Percentiles rank a stretch among this genome's conserved stretches.
Conservation (phyloP, 1,140 invertebrate genomes). For the Neelides sp. region DNA sequence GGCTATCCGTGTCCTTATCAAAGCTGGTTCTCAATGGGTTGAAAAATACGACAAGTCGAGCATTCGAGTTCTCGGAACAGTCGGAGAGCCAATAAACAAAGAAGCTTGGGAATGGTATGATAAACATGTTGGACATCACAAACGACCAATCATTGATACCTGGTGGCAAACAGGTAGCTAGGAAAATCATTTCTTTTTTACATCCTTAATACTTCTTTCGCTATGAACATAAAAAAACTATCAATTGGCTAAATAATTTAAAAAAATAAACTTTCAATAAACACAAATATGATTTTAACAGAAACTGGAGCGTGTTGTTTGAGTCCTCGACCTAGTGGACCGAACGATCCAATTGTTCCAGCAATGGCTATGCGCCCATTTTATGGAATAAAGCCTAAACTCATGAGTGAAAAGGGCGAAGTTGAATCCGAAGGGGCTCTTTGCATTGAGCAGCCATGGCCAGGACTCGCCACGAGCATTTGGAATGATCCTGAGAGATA, state of each 20-base stretch:
- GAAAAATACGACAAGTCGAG: constrained; percentile 39
- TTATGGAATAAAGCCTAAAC: constrained; percentile 26
- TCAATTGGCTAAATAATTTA: too few species aligned
- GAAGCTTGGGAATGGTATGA: constrained; percentile 48
- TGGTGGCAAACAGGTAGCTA: constrained; percentile 49
- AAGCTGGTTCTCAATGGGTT: constrained; percentile 37
- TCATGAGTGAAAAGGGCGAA: constrained; percentile 2
- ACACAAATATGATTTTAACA: background rate
- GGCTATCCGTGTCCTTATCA: constrained; percentile 41
- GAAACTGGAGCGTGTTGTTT: constrained; percentile 28
- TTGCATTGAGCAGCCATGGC: constrained; percentile 48
- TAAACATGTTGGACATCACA: constrained; percentile 39
- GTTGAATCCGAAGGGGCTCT: constrained; percentile 32
- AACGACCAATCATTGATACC: constrained; percentile 49
- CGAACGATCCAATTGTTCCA: constrained; percentile 20
- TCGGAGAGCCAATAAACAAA: constrained; percentile 46
- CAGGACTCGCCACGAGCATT: constrained; percentile 49
- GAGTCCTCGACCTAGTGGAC: constrained; percentile 21
- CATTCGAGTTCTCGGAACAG: constrained; percentile 41
- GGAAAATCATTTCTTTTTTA: too few species aligned
- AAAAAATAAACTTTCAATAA: background rate
- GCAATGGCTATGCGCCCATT: constrained; percentile 30
- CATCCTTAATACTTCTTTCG: too few species aligned
- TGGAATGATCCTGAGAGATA: constrained; percentile 47
- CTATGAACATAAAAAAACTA: too few species aligned